Evolutionary conservation across 1,140 invertebrate species (phyloP).

Genomic region (Teleopsis dalmanni): DNA sequence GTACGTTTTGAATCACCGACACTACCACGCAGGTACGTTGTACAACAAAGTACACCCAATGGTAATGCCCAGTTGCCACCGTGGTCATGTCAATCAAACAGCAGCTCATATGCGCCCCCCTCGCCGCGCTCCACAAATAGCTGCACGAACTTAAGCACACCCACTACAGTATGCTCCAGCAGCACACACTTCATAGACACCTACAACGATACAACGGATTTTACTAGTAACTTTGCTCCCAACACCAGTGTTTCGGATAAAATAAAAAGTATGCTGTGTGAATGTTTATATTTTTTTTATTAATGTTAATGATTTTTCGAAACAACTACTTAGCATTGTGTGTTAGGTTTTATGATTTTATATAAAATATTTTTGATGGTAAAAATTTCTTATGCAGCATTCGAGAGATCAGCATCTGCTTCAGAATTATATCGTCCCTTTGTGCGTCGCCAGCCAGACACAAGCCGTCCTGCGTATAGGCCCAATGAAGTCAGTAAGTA

Average conservation of each 20-base stretch:
- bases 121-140: slow-evolving; percentile 20
- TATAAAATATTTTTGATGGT: too few species aligned
- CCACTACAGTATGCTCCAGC: slow-evolving; percentile 18
- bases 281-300: background rate
- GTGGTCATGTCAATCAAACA: slow-evolving; percentile 15
- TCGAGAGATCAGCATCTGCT: slow-evolving; percentile 36
- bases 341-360: too few species aligned
- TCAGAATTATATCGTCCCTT: slow-evolving; percentile 34
- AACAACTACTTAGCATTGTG: too few species aligned
- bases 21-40: slow-evolving; percentile 48
- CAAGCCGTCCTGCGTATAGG: slow-evolving; percentile 30
- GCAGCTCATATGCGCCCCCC: slow-evolving; percentile 12
- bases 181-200: slow-evolving; percentile 23
- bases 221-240: slow-evolving; percentile 12
- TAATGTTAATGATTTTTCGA: background rate
- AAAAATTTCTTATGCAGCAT: slow-evolving; percentile 25
- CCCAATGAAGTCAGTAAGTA: slow-evolving; percentile 46
- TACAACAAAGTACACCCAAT: slow-evolving; percentile 21
- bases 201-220: slow-evolving; percentile 23
- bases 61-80: slow-evolving; percentile 18
- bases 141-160: slow-evolving; percentile 18
- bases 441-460: slow-evolving; percentile 27
- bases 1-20: slow-evolving; percentile 68
- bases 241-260: slow-evolving; percentile 37
- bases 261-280: slow-evolving; percentile 33